phyloP scores from a whole-genome alignment of 2,888 invertebrate species.

The Ashinkailepas kermadecensis region DNA sequence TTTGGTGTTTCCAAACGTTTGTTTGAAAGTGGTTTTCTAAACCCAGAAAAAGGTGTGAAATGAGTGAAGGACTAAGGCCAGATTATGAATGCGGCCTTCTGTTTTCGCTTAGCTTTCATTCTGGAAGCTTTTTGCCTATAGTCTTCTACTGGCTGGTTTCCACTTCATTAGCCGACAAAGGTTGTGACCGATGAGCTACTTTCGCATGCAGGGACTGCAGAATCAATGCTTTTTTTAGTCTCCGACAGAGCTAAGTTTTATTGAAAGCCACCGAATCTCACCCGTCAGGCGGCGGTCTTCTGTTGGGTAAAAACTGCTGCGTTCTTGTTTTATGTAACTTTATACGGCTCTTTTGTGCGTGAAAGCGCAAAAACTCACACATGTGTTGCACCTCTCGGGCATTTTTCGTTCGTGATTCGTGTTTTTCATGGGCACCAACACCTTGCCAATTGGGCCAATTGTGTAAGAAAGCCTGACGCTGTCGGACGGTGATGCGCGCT shows the following conservation, averaged over 20 bases:
- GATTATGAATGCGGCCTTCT: neutral
- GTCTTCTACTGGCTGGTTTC: neutral
- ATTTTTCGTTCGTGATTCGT: neutral
- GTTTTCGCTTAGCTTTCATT: neutral
- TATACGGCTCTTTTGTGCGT: neutral
- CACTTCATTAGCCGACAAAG: constrained; percentile 8
- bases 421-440: neutral
- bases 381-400: neutral
- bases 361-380: neutral
- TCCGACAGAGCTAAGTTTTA: neutral
- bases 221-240: neutral
- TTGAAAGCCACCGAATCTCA: neutral
- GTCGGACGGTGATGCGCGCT: neutral
- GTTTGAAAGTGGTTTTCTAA: neutral
- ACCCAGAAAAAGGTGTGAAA: constrained; percentile 16
- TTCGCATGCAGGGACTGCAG: neutral
- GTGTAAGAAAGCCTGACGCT: neutral
- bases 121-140: neutral
- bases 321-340: constrained; percentile 3
- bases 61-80: neutral
- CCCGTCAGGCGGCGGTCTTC: neutral
- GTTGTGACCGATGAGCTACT: constrained; percentile 10
- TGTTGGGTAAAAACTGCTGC: neutral
- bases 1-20: neutral
- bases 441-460: constrained; percentile 5